A percentile compares a stretch with the other conserved stretches of the same genome.
Conservation (phyloP, 53 echinoderm and acorn worm genomes). For the Mesocentrotus franciscanus region DNA sequence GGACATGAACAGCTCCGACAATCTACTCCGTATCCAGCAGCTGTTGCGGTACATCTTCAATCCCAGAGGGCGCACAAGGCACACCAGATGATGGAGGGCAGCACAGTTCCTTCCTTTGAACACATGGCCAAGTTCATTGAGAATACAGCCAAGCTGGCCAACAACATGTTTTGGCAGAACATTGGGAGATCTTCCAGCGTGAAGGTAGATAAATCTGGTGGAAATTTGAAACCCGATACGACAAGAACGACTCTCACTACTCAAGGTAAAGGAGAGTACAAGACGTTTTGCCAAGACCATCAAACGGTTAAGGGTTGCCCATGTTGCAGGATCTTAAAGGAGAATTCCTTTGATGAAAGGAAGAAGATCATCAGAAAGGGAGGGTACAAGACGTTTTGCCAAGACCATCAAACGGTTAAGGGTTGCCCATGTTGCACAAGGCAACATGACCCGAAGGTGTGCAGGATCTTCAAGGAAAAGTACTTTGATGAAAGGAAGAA, state of each 20-base stretch:
- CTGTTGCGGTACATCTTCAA: background rate
- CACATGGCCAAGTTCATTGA: conserved; percentile 57
- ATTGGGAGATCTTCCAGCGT: background rate
- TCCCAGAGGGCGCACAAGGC: conserved; percentile 17
- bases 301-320: background rate
- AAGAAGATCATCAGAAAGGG: conserved; percentile 37
- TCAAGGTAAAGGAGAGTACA: background rate
- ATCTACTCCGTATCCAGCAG: conserved; percentile 33
- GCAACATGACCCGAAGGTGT: background rate
- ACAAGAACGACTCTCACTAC: background rate
- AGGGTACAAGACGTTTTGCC: background rate
- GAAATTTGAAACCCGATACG: background rate
- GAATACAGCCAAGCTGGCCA: conserved; percentile 58
- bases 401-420: background rate
- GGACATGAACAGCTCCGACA: conserved; percentile 59
- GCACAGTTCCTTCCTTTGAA: background rate
- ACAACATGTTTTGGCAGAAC: conserved; percentile 66
- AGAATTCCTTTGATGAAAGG: conserved; percentile 52
- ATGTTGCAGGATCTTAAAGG: conserved; percentile 2
- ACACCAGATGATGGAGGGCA: background rate
- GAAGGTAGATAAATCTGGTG: background rate
- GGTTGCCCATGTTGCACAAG: conserved; percentile 43
- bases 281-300: background rate
- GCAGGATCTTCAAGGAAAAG: conserved; percentile 7
- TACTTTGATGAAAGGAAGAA: conserved; percentile 52